Base-by-base conservation (phyloP, 1,140 invertebrate genomes). In the Orussus abietinus region DNA sequence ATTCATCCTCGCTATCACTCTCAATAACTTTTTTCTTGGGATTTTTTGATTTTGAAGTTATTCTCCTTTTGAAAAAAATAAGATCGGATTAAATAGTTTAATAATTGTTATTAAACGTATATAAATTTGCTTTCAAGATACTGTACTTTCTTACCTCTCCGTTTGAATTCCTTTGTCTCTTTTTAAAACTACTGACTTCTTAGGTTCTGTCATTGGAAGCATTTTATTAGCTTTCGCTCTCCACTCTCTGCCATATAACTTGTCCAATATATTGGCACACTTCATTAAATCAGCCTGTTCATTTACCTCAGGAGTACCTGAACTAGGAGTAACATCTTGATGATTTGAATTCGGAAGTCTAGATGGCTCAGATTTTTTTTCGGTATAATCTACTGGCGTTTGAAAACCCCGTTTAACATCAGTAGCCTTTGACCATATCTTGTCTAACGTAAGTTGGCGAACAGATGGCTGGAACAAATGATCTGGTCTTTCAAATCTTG, bases 191-290 rank as follows among this genome's bases (percentile, higher is more conserved):
- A 44, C 15, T 53, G 53, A 5, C 57, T 64, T 62, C 60, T 61
- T 42, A 53, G 68, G 28, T 55, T 77, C 59, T 22, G 62, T 38
- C 5, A 41, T 50, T 26, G 55, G 47, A 18, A 71, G 11, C 13
- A 69, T 22, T 9, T 15, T 17, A 42, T 59, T 49, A 26, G 64
- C 61, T 39, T 70, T 68, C 18, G 55, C 42, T 43, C 75, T 65
- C 77, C 77, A 79, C 1, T 59, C 34, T 39, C 53, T 58, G 1
- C 77, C 77, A 52, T 79, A 79, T 4, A 78, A 49, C 49, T 76
- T 62, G 32, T 75, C 75, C 10, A 78, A 56, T 21, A 78, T 66
- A 49, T 74, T 62, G 14, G 66, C 65, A 20, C 70, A 77, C 9
- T 72, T 54, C 3, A n/a, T n/a, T n/a, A n/a, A n/a, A n/a, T n/a